Percentiles rank a stretch among this genome's conserved stretches.
phyloP scores from a whole-genome alignment of 2,888 invertebrate species.

The Andrena praecox region DNA sequence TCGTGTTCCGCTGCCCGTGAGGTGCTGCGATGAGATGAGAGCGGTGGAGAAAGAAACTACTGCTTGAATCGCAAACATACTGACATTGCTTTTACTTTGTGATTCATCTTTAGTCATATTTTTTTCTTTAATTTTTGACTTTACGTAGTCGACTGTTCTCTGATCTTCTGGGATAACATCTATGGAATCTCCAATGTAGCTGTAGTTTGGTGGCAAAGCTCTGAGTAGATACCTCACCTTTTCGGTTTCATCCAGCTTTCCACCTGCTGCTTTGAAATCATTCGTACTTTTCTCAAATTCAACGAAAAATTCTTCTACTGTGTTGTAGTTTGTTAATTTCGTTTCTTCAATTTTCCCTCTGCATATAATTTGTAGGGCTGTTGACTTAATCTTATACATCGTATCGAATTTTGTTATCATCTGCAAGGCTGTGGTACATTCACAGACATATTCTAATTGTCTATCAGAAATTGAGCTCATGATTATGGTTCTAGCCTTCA shows the following conservation, averaged over 20 bases:
- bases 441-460: constrained; percentile 56
- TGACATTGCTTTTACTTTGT: not conserved
- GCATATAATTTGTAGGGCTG: constrained; percentile 53
- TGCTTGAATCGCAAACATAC: too few species aligned
- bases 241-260: constrained; percentile 61
- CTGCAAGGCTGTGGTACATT: constrained; percentile 19
- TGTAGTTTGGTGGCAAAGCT: constrained; percentile 66
- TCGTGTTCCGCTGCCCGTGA: too few species aligned
- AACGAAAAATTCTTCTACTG: constrained; percentile 54
- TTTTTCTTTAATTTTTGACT: constrained; percentile 62
- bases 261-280: constrained; percentile 66
- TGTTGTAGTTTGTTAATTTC: constrained; percentile 58
- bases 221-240: constrained; percentile 72
- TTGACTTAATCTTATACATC: constrained; percentile 64
- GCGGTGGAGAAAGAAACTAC: too few species aligned
- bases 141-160: constrained; percentile 70
- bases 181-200: constrained; percentile 71
- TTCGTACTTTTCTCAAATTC: constrained; percentile 68
- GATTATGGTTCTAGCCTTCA: not conserved
- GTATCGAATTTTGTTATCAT: constrained; percentile 64
- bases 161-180: constrained; percentile 66
- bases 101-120: constrained; percentile 20
- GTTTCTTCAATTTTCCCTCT: constrained; percentile 55
- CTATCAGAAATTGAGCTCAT: constrained; percentile 3
- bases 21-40: too few species aligned